These are phyloP conservation scores for Elachura formosa DNA, from an alignment of 2,113 vertebrate genomes.

Conservation along the genomic window DNA sequence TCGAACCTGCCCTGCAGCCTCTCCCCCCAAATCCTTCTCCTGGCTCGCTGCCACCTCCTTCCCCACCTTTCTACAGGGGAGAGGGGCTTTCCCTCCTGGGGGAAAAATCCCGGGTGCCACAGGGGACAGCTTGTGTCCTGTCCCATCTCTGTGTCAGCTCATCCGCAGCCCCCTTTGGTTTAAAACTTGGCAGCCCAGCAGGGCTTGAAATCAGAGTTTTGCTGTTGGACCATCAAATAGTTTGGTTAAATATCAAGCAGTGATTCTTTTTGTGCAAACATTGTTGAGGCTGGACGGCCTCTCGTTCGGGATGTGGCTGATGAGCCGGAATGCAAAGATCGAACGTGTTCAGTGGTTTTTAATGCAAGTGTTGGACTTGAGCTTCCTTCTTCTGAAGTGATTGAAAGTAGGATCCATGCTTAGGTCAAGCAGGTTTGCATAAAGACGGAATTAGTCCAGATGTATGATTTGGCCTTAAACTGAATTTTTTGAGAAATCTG, in stretches of 20 bases:
- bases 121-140: background rate
- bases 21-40: background rate
- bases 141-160: background rate
- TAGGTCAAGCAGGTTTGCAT: background rate
- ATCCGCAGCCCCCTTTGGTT: background rate
- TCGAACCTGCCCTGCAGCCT: background rate
- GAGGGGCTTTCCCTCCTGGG: fast-evolving
- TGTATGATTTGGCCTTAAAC: background rate
- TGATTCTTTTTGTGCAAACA: background rate
- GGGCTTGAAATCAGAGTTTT: background rate
- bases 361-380: background rate
- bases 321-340: background rate
- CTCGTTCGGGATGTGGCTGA: background rate
- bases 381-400: background rate
- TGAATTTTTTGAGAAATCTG: background rate
- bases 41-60: background rate
- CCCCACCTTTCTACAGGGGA: fast-evolving
- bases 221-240: constrained; percentile 1
- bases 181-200: background rate
- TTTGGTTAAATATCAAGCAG: constrained; percentile 10
- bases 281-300: background rate
- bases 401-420: background rate
- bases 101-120: background rate
- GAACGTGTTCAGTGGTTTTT: background rate
- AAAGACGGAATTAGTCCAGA: background rate